Percentiles rank a stretch among this genome's conserved stretches.
Conservation (phyloP, 2,888 invertebrate genomes). For the Trilocha varians region DNA sequence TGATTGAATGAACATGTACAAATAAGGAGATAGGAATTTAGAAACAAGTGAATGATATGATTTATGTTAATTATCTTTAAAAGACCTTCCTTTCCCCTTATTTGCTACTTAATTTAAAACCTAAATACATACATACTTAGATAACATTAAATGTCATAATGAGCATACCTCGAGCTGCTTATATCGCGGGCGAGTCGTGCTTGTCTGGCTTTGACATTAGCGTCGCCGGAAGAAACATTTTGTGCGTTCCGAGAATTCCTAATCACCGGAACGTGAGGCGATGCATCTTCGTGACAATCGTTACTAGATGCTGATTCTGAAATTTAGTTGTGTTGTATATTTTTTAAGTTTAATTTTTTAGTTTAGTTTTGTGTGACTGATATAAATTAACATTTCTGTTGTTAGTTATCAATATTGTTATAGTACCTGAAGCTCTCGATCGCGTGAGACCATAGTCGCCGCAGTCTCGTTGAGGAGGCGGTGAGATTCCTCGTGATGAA, state of each 20-base stretch:
- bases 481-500: conserved; percentile 57
- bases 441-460: conserved; percentile 51
- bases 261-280: conserved; percentile 60
- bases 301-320: conserved; percentile 62
- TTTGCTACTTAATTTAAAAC: conserved; percentile 46
- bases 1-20: conserved; percentile 27
- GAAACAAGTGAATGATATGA: conserved; percentile 13
- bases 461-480: conserved; percentile 45
- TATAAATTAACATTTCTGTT: background rate
- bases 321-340: conserved; percentile 6
- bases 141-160: conserved; percentile 1
- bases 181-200: conserved; percentile 60
- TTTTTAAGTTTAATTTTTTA: too few relatives aligned
- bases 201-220: conserved; percentile 58
- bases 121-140: conserved; percentile 5
- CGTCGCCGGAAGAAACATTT: conserved; percentile 51
- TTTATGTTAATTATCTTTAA: conserved; percentile 16
- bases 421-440: conserved; percentile 52
- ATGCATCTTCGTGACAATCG: conserved; percentile 51
- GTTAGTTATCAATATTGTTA: background rate
- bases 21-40: conserved; percentile 72
- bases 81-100: conserved; percentile 68
- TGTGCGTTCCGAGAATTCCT: conserved; percentile 43
- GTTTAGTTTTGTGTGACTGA: too few relatives aligned
- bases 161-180: conserved; percentile 51